Evolutionary conservation across 2,888 invertebrate species (phyloP), one percentile per base, ranked within the genome.

Genomic region (Catonia carolina): DNA sequence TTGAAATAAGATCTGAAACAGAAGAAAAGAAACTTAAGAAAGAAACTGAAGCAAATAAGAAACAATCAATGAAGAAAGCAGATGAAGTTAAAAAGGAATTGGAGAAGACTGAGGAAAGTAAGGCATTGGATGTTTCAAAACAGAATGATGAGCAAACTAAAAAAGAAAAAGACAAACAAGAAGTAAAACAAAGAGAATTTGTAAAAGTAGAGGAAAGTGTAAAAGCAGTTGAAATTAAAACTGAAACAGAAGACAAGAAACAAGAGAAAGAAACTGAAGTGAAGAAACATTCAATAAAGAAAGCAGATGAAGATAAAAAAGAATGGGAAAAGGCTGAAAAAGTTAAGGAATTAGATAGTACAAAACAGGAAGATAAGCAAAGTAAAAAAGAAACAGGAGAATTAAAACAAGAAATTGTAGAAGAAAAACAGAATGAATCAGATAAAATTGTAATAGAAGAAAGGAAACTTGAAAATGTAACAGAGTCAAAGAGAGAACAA

Each of bases 351-450:
- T 5, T 37, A 4, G 3, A 18, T 15, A 51, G 15, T 6, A 12
- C 36, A 35, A 36, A 51, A 18, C 36, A 36, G 17, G 36, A 37
- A n/a, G 36, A 6, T 17, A 17, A 10, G n/a, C 37, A 39, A 33
- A 15, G 23, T 27, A 54, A 33, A n/a, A n/a, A n/a, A n/a, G n/a
- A n/a, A n/a, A n/a, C n/a, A n/a, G n/a, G n/a, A n/a, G n/a, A n/a
- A n/a, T n/a, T n/a, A 20, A 31, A 37, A 12, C 42, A 36, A 6
- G 23, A 45, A 35, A 51, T 31, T 7, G 42, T 48, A 10, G 31
- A 57, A 41, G 18, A 51, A n/a, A 47, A 41, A 47, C 20, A 37
- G n/a, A 23, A 51, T 31, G 57, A 41, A 12, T 45, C 20, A 1
- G 31, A 49, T 2, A 35, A 55, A 31, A n/a, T 23, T 39, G 3